phyloP scores from a whole-genome alignment of 2,888 invertebrate species.

The Pediacus dermestoides region DNA sequence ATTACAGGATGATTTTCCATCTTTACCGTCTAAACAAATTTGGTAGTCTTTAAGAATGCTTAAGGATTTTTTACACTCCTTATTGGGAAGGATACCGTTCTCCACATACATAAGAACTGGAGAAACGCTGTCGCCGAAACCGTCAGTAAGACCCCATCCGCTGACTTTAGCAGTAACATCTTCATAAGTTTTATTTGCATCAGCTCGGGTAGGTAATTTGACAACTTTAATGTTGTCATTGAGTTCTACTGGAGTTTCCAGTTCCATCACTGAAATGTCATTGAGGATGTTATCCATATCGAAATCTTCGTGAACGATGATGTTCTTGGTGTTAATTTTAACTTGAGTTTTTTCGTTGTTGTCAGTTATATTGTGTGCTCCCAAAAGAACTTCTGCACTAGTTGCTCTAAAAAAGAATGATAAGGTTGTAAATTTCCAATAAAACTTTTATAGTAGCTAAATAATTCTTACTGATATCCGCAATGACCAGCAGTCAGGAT shows the following conservation, averaged over 20 bases:
- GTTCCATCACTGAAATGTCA: slow-evolving; percentile 17
- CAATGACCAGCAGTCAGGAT: no score
- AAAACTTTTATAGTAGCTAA: no score
- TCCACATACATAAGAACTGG: slow-evolving; percentile 9
- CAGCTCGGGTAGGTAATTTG: slow-evolving; percentile 7
- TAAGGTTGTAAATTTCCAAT: no score
- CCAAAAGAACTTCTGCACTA: no score
- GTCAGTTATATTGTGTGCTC: no score
- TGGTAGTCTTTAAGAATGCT: slow-evolving; percentile 12
- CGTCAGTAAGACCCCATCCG: slow-evolving; percentile 23
- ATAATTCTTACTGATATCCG: slow-evolving; percentile 8
- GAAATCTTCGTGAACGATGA: slow-evolving; percentile 12
- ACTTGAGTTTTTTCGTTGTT: slow-evolving; percentile 11
- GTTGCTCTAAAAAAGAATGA: no score
- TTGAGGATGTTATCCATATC: slow-evolving; percentile 6
- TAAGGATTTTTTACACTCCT: slow-evolving; percentile 11
- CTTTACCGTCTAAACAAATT: slow-evolving; percentile 12
- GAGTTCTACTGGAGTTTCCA: slow-evolving; percentile 11
- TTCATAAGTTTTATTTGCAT: slow-evolving; percentile 8
- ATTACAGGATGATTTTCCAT: slow-evolving; percentile 10
- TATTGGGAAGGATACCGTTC: slow-evolving; percentile 13
- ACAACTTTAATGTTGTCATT: slow-evolving; percentile 7
- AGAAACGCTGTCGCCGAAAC: slow-evolving; percentile 5
- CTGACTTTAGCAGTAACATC: slow-evolving; percentile 14
- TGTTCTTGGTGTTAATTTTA: slow-evolving; percentile 6